Base-by-base conservation (phyloP, 2,797 vertebrate species). In the Sarcophilus harrisii region DNA sequence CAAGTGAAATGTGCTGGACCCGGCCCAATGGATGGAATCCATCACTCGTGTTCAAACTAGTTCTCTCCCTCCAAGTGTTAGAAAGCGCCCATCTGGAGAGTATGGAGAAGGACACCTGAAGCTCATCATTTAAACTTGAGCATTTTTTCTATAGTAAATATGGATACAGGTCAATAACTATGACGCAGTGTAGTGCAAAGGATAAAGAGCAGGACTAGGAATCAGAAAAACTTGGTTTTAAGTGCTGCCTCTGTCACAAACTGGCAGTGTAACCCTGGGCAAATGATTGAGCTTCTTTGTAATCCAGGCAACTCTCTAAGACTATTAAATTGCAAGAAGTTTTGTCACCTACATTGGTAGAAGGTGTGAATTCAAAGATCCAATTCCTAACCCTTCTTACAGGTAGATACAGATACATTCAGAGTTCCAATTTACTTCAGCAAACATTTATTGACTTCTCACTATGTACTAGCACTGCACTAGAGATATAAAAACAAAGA, bases 241-340 rank as follows among this genome's bases (percentile, higher is more conserved):
- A 57, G 58, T 58, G 3, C 38, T 58, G 90, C 58, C 54, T 92
- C 45, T 29, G 55, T 28, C 29, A 81, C 38, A 81, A 11, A 3
- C n/a, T 81, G 16, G n/a, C 58, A 3, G 16, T 1, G 57, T 24
- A 92, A 55, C 29, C 21, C 45, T 18, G 52, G 52, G 18, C 57
- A 57, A n/a, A 91, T 30, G 9, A 10, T 3, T 18, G 38, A 13
- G 32, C 5, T 0, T 8, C 10, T 45, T 0, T 0, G 28, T 66
- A 32, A 58, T 38, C 73, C 45, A 1, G 52, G n/a, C n/a, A 73
- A 73, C 16, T 73, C n/a, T 21, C 38, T 45, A 9, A 81, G 38
- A 24, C 66, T 2, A 9, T 73, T 38, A 66, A 38, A 2, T 38
- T 73, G n/a, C 21, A 45, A 73, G 32, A 73, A 81, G 9, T 0